These are phyloP conservation scores for Hydraecia micacea DNA, from an alignment of 2,888 invertebrate genomes.

Conservation along the genomic window DNA sequence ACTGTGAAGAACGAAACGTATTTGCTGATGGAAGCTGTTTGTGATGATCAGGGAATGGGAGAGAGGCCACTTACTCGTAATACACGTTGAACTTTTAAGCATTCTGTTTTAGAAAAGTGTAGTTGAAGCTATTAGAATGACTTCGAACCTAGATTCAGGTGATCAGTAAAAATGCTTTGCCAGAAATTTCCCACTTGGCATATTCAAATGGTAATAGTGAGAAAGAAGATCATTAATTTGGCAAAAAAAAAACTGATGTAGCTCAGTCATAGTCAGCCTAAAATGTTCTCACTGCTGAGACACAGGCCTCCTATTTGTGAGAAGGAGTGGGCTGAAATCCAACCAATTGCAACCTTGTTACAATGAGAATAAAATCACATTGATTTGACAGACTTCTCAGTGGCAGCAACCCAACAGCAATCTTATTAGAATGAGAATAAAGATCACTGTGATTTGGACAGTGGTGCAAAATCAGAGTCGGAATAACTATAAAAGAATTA, in stretches of 20 bases:
- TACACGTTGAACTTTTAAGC: not conserved
- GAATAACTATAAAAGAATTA: too few relatives aligned
- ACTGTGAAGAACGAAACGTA: conserved; percentile 53
- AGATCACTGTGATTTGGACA: too few relatives aligned
- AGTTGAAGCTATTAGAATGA: not conserved
- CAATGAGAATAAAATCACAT: too few relatives aligned
- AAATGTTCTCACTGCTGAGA: not conserved
- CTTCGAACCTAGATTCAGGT: not conserved
- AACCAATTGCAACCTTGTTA: too few relatives aligned
- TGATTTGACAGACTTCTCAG: too few relatives aligned
- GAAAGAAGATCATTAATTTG: not conserved
- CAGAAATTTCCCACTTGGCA: not conserved
- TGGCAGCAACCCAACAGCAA: too few relatives aligned
- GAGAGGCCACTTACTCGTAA: not conserved
- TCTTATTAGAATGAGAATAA: too few relatives aligned
- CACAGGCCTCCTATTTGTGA: too few relatives aligned
- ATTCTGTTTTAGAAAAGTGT: not conserved
- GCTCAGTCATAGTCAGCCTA: not conserved
- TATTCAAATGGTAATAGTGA: not conserved
- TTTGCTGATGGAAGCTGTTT: conserved; percentile 45
- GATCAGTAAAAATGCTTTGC: not conserved
- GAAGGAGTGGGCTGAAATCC: too few relatives aligned
- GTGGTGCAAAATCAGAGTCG: too few relatives aligned
- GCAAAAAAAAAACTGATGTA: not conserved
- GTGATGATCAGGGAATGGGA: conserved; percentile 6